Evolutionary conservation across 2,888 invertebrate species (phyloP).

Genomic region (Sylvicola fuscatus): DNA sequence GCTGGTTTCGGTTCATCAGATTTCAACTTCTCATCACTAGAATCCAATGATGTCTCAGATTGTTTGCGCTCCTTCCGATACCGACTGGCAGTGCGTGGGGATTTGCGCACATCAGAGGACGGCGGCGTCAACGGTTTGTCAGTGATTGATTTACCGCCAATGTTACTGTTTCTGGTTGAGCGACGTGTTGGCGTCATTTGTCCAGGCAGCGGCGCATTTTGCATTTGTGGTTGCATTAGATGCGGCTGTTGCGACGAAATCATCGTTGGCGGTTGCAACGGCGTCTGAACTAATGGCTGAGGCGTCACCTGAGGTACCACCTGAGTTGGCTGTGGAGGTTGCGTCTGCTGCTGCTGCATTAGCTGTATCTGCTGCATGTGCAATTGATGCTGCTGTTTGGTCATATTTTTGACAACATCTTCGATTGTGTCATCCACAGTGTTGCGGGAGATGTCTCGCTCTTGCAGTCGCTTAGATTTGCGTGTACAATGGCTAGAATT

Average conservation of each 20-base stretch:
- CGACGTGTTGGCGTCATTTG: constrained; percentile 21
- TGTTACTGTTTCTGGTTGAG: constrained; percentile 23
- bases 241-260: no score
- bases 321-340: constrained; percentile 2
- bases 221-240: constrained; percentile 2
- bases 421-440: constrained; percentile 79
- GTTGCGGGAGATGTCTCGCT: constrained; percentile 51
- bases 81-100: constrained; percentile 35
- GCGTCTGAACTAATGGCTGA: no score
- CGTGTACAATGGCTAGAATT: constrained; percentile 34
- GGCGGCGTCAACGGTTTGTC: constrained; percentile 1
- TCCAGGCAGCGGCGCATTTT: constrained; percentile 9
- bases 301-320: no score
- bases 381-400: constrained; percentile 13
- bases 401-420: constrained; percentile 58
- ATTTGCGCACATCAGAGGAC: constrained; percentile 31
- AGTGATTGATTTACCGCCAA: constrained; percentile 13
- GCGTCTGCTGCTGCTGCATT: constrained; percentile 16
- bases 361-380: constrained; percentile 17
- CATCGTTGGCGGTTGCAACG: no score
- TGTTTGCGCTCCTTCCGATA: constrained; percentile 40
- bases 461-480: constrained; percentile 60
- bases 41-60: constrained; percentile 43
- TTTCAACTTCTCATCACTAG: constrained; percentile 33
- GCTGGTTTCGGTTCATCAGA: constrained; percentile 6